Base-by-base conservation (phyloP, 2,797 vertebrate species). In the Heliangelus exortis region DNA sequence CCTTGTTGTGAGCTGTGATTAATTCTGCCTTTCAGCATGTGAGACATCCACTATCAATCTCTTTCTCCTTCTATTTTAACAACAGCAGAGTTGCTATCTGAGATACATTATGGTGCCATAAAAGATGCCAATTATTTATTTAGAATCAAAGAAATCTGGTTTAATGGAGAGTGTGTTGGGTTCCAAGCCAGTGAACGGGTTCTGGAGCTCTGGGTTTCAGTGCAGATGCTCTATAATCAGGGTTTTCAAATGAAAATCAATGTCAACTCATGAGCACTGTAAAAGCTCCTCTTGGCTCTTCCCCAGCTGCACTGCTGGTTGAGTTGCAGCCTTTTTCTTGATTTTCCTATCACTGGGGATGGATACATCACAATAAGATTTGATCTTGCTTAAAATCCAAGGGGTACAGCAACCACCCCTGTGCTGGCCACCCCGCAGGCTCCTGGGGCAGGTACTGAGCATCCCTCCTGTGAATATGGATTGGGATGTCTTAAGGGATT, bases 341-440 rank as follows among this genome's bases (percentile, higher is more conserved):
- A 67, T 31, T 69, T 57, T 77, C 57, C 61, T 53, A 65, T 55
- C 36, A 2, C 33, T 50, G 33, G 53, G 59, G 65, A 50, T n/a
- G 59, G 84, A 29, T 12, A n/a, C 0, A 0, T 39, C 74, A 71
- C 45, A 59, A 55, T 6, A 4, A 11, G 1, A 2, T 29, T 3
- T 89, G 89, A 63, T 61, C 22, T 41, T 48, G 34, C 39, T 45
- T 51, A 57, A 73, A 67, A 43, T 14, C 29, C 1, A 4, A 39
- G 55, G 3, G 5, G 22, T 10, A 73, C 66, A 65, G 45, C 66
- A 16, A 29, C 14, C 4, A 1, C n/a, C 55, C 45, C 73, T 2
- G 0, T 33, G 58, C 50, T 1, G 5, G 22, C 73, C 47, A 36
- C 2, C 0, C 1, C 1, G 0, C 39, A 18, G 28, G 34, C 17